Percentiles rank a stretch among this genome's conserved stretches.
phyloP scores from a whole-genome alignment of 2,797 vertebrate genomes.

The Gymnopithys bicolor region DNA sequence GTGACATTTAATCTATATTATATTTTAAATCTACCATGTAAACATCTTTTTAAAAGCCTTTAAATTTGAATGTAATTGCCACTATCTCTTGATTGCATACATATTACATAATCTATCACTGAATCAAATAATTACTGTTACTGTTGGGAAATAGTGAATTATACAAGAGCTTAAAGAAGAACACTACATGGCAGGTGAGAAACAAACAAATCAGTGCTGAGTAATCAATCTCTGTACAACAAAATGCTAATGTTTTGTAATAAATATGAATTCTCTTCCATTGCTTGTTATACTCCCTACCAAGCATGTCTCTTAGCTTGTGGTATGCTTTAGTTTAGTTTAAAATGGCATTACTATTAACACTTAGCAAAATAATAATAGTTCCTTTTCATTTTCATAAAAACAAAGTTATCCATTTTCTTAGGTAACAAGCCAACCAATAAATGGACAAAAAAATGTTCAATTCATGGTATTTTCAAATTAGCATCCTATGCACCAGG shows the following conservation, averaged over 20 bases:
- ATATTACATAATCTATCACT: constrained; percentile 28
- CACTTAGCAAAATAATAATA: constrained; percentile 18
- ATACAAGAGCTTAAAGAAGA: background rate
- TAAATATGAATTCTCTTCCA: constrained; percentile 50
- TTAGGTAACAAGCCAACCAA: constrained; percentile 52
- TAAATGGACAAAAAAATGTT: constrained; percentile 40
- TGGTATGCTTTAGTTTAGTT: constrained; percentile 29
- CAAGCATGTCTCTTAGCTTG: background rate
- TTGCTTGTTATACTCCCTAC: background rate
- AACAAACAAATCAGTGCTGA: constrained; percentile 48
- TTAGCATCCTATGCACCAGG: background rate
- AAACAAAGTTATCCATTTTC: constrained; percentile 59
- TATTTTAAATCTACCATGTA: constrained; percentile 20
- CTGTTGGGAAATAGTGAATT: constrained; percentile 49
- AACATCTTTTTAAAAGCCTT: constrained; percentile 35
- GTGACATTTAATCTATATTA: background rate
- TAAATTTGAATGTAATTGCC: constrained; percentile 31
- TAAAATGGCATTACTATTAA: constrained; percentile 40
- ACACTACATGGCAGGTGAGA: background rate
- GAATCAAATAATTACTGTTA: constrained; percentile 56
- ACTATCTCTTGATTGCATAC: constrained; percentile 49
- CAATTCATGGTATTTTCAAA: constrained; percentile 21
- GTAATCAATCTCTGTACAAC: constrained; percentile 48
- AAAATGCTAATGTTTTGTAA: constrained; percentile 51
- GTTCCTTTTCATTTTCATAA: constrained; percentile 65